phyloP scores from a whole-genome alignment of 2,797 vertebrate species.

The Heliangelus exortis region DNA sequence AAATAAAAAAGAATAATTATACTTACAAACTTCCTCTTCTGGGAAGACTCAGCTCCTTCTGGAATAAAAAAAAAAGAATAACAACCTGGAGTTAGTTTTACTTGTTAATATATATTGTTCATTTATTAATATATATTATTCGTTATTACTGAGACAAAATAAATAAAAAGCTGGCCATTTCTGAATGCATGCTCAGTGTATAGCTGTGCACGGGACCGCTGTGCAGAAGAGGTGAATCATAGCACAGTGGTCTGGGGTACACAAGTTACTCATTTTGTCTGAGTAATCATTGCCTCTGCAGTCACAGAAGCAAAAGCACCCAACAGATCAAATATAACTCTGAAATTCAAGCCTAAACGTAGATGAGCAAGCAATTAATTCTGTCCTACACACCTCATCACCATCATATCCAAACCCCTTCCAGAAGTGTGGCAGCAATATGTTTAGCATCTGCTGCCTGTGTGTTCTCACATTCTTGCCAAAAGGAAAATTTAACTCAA shows the following conservation, averaged over 20 bases:
- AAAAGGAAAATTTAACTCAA: not conserved
- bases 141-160: not conserved
- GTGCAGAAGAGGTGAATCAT: accelerated
- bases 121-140: not conserved
- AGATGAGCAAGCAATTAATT: not conserved
- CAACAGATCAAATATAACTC: not conserved
- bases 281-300: not conserved
- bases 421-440: not conserved
- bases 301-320: not conserved
- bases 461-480: not conserved
- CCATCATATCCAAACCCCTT: not conserved
- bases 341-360: not conserved
- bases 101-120: not conserved
- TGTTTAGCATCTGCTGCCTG: accelerated
- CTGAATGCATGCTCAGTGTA: accelerated
- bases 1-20: not conserved
- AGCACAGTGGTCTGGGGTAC: not conserved
- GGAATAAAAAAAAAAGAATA: conserved; percentile 41
- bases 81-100: conserved; percentile 28
- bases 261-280: not conserved
- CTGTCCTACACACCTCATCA: not conserved
- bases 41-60: conserved; percentile 85
- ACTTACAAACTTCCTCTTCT: conserved; percentile 88
- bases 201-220: not conserved
- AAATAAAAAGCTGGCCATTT: not conserved